Conservation (phyloP, 1,140 invertebrate species). For the Cylas formicarius region DNA sequence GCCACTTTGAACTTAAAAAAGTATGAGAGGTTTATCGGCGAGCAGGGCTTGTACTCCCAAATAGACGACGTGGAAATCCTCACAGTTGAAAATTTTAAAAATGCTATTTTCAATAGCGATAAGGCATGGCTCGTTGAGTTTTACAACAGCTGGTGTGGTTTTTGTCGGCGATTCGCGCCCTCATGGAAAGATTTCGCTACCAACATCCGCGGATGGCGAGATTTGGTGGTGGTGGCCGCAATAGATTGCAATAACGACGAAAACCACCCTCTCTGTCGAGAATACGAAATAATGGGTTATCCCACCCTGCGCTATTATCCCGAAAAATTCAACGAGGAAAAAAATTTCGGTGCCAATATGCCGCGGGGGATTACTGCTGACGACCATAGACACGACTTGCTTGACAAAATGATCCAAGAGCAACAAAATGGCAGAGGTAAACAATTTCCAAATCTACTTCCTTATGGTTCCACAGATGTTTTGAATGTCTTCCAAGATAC, state of each 20-base stretch:
- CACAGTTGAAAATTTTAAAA: conserved; percentile 52
- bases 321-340: conserved; percentile 50
- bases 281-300: conserved; percentile 80
- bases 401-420: conserved; percentile 55
- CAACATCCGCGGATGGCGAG: conserved; percentile 51
- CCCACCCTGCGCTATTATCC: conserved; percentile 74
- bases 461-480: conserved; percentile 46
- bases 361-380: conserved; percentile 43
- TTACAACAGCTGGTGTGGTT: conserved; percentile 85
- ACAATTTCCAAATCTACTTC: conserved; percentile 54
- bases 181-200: conserved; percentile 66
- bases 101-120: conserved; percentile 50
- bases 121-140: conserved; percentile 73
- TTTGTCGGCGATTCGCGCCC: conserved; percentile 75
- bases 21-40: conserved; percentile 19
- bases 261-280: conserved; percentile 70
- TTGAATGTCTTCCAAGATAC: conserved; percentile 40
- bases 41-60: conserved; percentile 49
- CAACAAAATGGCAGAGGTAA: conserved; percentile 50
- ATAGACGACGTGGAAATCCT: conserved; percentile 54
- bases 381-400: conserved; percentile 48
- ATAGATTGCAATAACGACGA: conserved; percentile 69
- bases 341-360: conserved; percentile 49
- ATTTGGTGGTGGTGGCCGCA: conserved; percentile 47
- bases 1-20: too few species aligned